These are phyloP conservation scores for Orussus abietinus DNA, from an alignment of 1,140 invertebrate species.

Conservation along the genomic window DNA sequence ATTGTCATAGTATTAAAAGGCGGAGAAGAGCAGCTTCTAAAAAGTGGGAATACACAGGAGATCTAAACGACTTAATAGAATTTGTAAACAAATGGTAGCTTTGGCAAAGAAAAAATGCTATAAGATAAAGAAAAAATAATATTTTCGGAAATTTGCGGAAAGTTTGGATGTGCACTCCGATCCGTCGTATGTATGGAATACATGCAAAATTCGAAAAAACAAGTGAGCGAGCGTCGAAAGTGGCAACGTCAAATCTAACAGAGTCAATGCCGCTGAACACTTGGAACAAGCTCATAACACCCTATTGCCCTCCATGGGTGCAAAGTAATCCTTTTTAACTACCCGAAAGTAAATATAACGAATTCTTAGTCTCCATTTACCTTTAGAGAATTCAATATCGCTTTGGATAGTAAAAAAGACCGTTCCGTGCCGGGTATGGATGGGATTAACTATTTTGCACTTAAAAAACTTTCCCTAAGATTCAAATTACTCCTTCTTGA, in stretches of 20 bases:
- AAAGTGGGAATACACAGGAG: slow-evolving; percentile 1
- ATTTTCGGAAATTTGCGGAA: background rate
- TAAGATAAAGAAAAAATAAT: background rate
- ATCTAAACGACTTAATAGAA: background rate
- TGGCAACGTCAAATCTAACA: too few species aligned
- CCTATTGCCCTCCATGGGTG: background rate
- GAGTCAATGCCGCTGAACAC: too few species aligned
- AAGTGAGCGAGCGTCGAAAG: too few species aligned
- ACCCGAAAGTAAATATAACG: background rate
- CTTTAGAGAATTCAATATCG: slow-evolving; percentile 3
- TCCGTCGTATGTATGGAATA: background rate
- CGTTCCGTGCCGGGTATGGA: slow-evolving; percentile 6
- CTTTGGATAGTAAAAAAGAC: background rate
- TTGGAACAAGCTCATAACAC: background rate
- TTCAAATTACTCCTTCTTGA: too few species aligned
- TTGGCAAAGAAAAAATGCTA: background rate
- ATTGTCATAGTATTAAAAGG: slow-evolving; percentile 1
- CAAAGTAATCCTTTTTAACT: background rate
- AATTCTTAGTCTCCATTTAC: background rate
- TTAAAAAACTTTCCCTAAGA: too few species aligned
- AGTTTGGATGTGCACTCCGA: background rate
- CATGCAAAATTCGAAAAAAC: too few species aligned
- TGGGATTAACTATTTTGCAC: slow-evolving; percentile 1
- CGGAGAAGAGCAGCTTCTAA: slow-evolving; percentile 1
- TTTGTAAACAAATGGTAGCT: background rate